These are phyloP conservation scores for Celastrina argiolus DNA, from an alignment of 2,888 invertebrate genomes.

Conservation along the genomic window DNA sequence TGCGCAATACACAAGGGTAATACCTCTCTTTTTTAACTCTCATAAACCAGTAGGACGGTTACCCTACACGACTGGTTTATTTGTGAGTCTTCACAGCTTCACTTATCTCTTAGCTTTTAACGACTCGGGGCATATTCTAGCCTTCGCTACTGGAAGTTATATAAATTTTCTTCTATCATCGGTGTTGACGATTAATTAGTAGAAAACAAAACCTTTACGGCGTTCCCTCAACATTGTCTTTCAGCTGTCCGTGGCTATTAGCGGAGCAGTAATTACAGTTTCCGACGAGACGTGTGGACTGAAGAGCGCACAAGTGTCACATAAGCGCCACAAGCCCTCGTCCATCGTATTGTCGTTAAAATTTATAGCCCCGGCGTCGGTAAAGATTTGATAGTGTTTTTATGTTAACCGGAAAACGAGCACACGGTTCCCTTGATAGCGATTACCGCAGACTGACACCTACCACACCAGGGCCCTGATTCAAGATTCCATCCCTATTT, in stretches of 20 bases:
- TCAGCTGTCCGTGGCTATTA: neutral
- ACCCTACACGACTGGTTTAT: too few species aligned
- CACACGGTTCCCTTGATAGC: too few species aligned
- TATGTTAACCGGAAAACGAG: neutral
- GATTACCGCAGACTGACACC: too few species aligned
- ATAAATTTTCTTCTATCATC: neutral
- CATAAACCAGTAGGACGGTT: too few species aligned
- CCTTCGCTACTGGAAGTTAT: too few species aligned
- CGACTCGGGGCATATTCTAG: too few species aligned
- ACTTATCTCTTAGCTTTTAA: too few species aligned
- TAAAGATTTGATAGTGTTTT: neutral
- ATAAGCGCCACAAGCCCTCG: neutral
- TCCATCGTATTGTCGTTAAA: neutral
- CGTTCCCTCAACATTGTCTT: neutral
- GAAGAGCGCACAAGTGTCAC: neutral
- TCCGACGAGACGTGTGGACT: neutral
- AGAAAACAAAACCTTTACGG: constrained; percentile 23
- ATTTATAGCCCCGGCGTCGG: neutral
- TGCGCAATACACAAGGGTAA: too few species aligned
- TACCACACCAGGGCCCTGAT: too few species aligned
- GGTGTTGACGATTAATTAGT: neutral
- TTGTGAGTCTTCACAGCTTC: too few species aligned
- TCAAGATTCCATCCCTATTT: too few species aligned
- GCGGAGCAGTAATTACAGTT: neutral
- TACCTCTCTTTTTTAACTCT: too few species aligned